These are phyloP conservation scores for Girardinus metallicus DNA, from an alignment of 2,797 vertebrate genomes.

Conservation along the genomic window DNA sequence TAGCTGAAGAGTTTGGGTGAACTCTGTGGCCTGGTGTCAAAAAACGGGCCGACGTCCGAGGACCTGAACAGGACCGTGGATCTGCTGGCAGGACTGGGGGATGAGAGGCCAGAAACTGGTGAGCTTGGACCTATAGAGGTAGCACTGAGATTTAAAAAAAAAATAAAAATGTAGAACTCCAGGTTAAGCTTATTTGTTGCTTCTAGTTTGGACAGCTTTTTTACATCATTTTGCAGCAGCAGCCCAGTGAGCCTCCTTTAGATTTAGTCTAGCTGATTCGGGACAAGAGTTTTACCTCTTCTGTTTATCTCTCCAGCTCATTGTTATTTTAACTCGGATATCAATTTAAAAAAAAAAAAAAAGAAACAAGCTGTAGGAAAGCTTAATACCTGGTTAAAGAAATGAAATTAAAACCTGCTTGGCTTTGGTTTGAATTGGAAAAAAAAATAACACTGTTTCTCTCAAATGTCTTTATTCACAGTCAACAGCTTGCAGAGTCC, in stretches of 20 bases:
- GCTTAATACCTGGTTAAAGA: background rate
- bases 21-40: slow-evolving; percentile 93
- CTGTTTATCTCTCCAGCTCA: background rate
- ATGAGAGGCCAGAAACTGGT: slow-evolving; percentile 95
- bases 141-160: background rate
- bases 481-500: slow-evolving; percentile 94
- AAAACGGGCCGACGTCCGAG: slow-evolving; percentile 91
- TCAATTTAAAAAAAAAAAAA: background rate
- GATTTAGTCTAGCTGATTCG: slow-evolving; percentile 2
- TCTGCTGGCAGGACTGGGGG: slow-evolving; percentile 92
- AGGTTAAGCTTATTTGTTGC: background rate
- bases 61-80: slow-evolving; percentile 96
- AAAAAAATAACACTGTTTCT: background rate
- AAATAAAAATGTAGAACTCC: background rate
- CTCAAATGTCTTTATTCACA: slow-evolving; percentile 64
- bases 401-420: background rate
- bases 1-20: slow-evolving; percentile 93
- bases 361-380: background rate
- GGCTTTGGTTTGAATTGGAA: background rate
- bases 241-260: background rate
- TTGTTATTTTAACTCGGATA: background rate
- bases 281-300: background rate
- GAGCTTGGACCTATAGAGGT: background rate
- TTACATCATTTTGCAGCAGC: background rate
- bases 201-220: background rate